Base-by-base conservation (phyloP, 2,113 vertebrate genomes). In the Tachysurus fulvidraco region DNA sequence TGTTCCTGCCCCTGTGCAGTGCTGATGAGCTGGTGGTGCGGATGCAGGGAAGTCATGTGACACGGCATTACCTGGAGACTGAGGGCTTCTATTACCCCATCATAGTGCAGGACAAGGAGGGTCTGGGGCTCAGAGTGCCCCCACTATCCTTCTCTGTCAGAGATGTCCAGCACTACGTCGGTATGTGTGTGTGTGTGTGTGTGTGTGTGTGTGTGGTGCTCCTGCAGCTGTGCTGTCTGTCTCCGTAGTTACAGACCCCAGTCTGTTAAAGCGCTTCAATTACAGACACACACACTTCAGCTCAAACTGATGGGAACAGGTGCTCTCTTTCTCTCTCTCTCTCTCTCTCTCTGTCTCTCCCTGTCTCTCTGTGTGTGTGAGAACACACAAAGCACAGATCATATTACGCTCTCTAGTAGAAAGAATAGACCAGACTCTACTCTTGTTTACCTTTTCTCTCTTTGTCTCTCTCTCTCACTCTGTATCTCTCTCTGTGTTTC, bases 81-180 rank as follows among this genome's bases (percentile, higher is more conserved):
- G 96, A 99, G 69, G 97, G 97, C 87, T 99, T 99, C 92, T 94
- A 95, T 88, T 96, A 96, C 91, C 98, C 98, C 76, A 97, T 99
- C 80, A 93, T 92, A 90, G 94, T 99, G 91, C 93, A 96, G 4
- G 97, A 97, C 89, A 95, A 96, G 95, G 97, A 99, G 84, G 98
- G 96, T 30, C 94, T 99, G 86, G 98, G 98, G 46, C 97, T 99
- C 89, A 96, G 96, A 90, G 96, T 99, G 52, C 98, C 98, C 17
- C 92, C 95, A 0, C 93, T 94, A 12, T 94, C 95, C 4, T 99
- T 99, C 91, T 97, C 97, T 0, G 97, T 98, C 91, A 94, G 91
- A 91, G 97, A 99, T 86, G 98, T 99, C 95, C 96, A 98, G 95
- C 96, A 94, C 86, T 98, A 98, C 84, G 98, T 99, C 87, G 98